Evolutionary conservation across 1,140 invertebrate genomes (phyloP).

Genomic region (Phortica variegata): DNA sequence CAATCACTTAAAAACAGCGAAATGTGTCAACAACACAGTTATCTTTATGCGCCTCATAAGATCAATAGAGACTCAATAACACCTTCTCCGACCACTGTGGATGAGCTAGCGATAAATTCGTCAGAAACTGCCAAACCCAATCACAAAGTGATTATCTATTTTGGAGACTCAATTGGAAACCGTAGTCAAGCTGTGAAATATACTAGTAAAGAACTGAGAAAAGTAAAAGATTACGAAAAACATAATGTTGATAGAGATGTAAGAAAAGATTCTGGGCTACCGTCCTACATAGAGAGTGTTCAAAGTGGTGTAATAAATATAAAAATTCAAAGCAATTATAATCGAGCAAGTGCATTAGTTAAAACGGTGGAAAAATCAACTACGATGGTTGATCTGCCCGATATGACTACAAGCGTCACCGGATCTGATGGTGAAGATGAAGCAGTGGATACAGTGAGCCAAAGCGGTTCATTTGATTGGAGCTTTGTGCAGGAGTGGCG

Average conservation of each 20-base stretch:
- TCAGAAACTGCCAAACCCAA: constrained; percentile 33
- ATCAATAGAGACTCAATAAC: constrained; percentile 10
- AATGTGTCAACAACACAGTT: constrained; percentile 37
- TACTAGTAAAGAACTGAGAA: constrained; percentile 11
- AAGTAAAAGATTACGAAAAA: too few relatives aligned
- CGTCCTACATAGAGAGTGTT: constrained; percentile 57
- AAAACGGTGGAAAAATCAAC: constrained; percentile 57
- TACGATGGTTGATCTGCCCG: constrained; percentile 59
- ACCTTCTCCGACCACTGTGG: constrained; percentile 44
- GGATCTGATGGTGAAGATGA: constrained; percentile 45
- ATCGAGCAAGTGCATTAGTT: constrained; percentile 63
- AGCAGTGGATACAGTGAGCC: constrained; percentile 39
- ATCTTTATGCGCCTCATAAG: constrained; percentile 26
- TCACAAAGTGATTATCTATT: constrained; percentile 71
- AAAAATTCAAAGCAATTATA: constrained; percentile 66
- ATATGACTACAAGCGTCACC: constrained; percentile 37
- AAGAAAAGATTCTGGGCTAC: constrained; percentile 61
- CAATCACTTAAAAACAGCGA: constrained; percentile 50
- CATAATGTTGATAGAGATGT: too few relatives aligned
- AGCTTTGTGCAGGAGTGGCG: constrained; percentile 74
- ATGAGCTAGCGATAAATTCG: constrained; percentile 39
- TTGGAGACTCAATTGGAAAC: constrained; percentile 64
- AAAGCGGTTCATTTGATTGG: constrained; percentile 64
- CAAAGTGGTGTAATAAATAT: constrained; percentile 66
- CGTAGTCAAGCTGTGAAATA: constrained; percentile 7